A percentile compares a stretch with the other conserved stretches of the same genome.
phyloP scores from a whole-genome alignment of 2,113 vertebrate species.

The Cygnus buccinator region DNA sequence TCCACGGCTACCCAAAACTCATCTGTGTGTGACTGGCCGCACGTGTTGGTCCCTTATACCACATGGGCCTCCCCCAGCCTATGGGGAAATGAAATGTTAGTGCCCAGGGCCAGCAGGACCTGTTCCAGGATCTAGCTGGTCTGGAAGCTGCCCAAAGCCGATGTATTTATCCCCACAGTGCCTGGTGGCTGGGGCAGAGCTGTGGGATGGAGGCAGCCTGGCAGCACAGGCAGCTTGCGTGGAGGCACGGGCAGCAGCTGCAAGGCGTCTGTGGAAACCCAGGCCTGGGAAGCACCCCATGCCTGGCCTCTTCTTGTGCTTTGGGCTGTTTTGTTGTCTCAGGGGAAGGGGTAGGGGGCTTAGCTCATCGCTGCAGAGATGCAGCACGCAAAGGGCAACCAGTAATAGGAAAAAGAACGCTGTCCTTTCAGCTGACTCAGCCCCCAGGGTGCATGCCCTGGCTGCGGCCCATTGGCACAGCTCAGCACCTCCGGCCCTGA shows the following conservation, averaged over 20 bases:
- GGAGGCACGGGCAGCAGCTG: too few relatives aligned
- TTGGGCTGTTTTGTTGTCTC: neutral
- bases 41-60: accelerated
- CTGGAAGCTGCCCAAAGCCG: neutral
- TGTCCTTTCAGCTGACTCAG: neutral
- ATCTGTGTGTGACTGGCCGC: neutral
- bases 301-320: neutral
- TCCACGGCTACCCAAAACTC: neutral
- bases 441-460: accelerated
- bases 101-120: neutral
- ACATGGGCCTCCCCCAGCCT: neutral
- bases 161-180: neutral
- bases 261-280: neutral
- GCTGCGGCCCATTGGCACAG: neutral
- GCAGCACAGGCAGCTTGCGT: too few relatives aligned
- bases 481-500: neutral
- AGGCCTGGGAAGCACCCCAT: accelerated
- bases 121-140: neutral
- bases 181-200: neutral
- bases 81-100: neutral
- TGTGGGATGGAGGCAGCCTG: neutral
- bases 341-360: accelerated
- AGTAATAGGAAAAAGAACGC: neutral
- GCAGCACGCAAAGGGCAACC: neutral
- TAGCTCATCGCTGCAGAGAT: neutral